These are phyloP conservation scores for Acridotheres tristis DNA, from an alignment of 2,797 vertebrate genomes.

Conservation along the genomic window DNA sequence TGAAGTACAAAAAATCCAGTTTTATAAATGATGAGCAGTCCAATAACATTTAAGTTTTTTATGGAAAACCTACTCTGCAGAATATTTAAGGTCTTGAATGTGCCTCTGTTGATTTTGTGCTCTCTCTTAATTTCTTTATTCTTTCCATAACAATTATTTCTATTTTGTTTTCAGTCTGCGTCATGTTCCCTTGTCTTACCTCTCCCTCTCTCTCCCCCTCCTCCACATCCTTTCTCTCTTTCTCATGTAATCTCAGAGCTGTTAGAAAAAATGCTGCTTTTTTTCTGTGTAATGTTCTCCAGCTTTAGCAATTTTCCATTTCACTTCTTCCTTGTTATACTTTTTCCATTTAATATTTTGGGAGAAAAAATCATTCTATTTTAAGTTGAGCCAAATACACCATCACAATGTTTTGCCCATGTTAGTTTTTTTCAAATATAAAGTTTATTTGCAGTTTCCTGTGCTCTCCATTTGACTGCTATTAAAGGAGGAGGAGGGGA, in stretches of 20 bases:
- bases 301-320: slow-evolving; percentile 72
- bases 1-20: not conserved
- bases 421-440: slow-evolving; percentile 34
- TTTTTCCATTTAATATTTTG: slow-evolving; percentile 65
- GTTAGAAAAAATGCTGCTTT: slow-evolving; percentile 20
- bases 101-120: not conserved
- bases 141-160: slow-evolving; percentile 45
- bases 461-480: slow-evolving; percentile 31
- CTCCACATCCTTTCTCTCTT: slow-evolving; percentile 25
- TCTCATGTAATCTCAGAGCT: slow-evolving; percentile 56
- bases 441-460: slow-evolving; percentile 57
- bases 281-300: slow-evolving; percentile 42
- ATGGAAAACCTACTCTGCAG: not conserved
- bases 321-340: slow-evolving; percentile 60
- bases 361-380: slow-evolving; percentile 42
- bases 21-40: not conserved
- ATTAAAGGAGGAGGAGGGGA: not conserved
- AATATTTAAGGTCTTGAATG: not conserved
- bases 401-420: not conserved
- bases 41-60: not conserved
- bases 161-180: slow-evolving; percentile 41
- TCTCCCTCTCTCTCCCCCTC: slow-evolving; percentile 5
- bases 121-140: not conserved
- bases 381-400: slow-evolving; percentile 36
- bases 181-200: slow-evolving; percentile 20